Evolutionary conservation across 2,797 vertebrate species (phyloP).

Genomic region (Enteromius fasciolatus): DNA sequence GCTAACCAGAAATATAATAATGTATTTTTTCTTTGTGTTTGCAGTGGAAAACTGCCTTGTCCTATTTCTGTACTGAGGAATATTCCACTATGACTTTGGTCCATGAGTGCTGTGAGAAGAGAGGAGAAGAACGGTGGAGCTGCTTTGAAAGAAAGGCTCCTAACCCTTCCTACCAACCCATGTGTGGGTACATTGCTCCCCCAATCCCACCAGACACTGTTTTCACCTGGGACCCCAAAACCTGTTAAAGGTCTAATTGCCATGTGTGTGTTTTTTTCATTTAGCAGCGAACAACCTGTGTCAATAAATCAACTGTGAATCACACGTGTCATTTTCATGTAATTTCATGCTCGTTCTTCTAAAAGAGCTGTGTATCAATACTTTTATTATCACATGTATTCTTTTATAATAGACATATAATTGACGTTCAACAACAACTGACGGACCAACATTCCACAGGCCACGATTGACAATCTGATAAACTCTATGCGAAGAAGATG

Average conservation of each 20-base stretch:
- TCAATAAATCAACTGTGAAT: background rate
- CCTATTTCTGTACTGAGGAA: conserved; percentile 72
- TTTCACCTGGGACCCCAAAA: conserved; percentile 64
- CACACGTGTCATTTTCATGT: background rate
- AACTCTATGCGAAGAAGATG: too few relatives aligned
- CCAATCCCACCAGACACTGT: background rate
- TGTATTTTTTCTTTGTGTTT: background rate
- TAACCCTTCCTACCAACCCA: conserved; percentile 65
- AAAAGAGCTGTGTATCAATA: background rate
- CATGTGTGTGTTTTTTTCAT: background rate
- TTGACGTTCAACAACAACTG: too few relatives aligned
- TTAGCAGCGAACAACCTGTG: background rate
- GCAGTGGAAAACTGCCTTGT: conserved; percentile 72
- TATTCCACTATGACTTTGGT: conserved; percentile 58
- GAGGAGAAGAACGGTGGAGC: conserved; percentile 45
- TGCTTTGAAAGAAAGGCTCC: conserved; percentile 67
- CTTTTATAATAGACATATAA: background rate
- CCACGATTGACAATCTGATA: too few relatives aligned
- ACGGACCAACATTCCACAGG: too few relatives aligned
- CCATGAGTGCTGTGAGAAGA: conserved; percentile 63
- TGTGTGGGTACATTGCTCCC: conserved; percentile 61
- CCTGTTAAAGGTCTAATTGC: conserved; percentile 57
- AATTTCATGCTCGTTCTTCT: background rate
- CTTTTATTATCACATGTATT: background rate
- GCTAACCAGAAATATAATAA: background rate